Conservation (phyloP, 2,113 vertebrate genomes). For the Spheniscus mendiculus region DNA sequence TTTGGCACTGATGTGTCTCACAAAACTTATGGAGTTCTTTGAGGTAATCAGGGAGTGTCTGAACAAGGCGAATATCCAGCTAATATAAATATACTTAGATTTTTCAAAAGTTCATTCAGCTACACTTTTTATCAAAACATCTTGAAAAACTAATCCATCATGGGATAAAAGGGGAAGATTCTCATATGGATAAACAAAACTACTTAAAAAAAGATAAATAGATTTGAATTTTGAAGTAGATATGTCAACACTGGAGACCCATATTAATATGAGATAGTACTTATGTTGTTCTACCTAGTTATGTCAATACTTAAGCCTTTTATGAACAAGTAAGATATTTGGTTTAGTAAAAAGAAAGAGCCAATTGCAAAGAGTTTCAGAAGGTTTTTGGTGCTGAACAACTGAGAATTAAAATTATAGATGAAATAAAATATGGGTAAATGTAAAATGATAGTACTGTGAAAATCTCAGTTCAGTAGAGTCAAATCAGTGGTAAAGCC, state of each 20-base stretch:
- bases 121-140: not conserved
- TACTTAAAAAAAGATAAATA: not conserved
- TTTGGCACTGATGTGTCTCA: not conserved
- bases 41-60: not conserved
- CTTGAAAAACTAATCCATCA: not conserved
- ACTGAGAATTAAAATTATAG: not conserved
- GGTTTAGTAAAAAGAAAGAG: not conserved
- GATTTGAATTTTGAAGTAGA: not conserved
- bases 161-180: not conserved
- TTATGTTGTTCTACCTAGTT: not conserved
- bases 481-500: not conserved
- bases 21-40: not conserved
- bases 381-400: not conserved
- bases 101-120: not conserved
- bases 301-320: not conserved
- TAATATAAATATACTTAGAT: not conserved
- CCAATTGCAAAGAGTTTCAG: not conserved
- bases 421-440: not conserved
- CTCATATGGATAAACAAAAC: rapidly evolving
- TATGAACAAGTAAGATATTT: not conserved
- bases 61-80: not conserved
- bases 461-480: not conserved
- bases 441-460: not conserved
- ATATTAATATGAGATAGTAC: not conserved
- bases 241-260: not conserved